These are phyloP conservation scores for Cyprinodon diabolis DNA, from an alignment of 2,797 vertebrate genomes.

Conservation along the genomic window DNA sequence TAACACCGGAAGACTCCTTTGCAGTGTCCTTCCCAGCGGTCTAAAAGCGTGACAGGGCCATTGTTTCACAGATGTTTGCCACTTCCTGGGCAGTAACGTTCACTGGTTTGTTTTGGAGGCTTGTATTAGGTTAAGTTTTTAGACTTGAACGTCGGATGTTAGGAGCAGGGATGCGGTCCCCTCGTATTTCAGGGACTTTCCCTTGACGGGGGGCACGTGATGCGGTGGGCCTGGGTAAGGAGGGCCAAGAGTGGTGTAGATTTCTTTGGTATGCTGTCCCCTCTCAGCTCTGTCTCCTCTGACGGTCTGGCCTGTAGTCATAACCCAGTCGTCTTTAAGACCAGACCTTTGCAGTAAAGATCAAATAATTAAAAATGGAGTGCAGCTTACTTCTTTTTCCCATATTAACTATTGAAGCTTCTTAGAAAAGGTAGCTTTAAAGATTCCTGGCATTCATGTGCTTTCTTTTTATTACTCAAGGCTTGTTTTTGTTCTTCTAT, in stretches of 20 bases:
- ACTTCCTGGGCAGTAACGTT: neutral
- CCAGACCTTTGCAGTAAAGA: neutral
- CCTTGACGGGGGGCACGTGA: conserved; percentile 56
- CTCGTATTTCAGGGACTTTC: conserved; percentile 82
- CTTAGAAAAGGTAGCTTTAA: too few species aligned
- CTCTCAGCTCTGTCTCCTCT: conserved; percentile 46
- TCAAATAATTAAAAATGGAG: neutral
- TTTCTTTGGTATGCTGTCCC: conserved; percentile 72
- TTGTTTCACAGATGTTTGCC: neutral
- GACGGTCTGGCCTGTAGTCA: conserved; percentile 16
- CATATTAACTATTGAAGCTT: neutral
- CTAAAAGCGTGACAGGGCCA: conserved; percentile 24
- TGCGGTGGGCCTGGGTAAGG: conserved; percentile 40
- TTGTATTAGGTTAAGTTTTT: neutral
- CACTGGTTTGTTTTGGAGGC: neutral
- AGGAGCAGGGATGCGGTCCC: conserved; percentile 40
- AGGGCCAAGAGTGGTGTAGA: conserved; percentile 63
- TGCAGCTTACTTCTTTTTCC: neutral
- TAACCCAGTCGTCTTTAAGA: conserved; percentile 34
- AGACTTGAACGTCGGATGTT: conserved; percentile 39
- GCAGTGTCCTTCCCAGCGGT: conserved; percentile 49
- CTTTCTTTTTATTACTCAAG: neutral
- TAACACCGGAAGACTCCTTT: conserved; percentile 60
- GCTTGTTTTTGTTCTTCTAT: neutral
- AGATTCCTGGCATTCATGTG: neutral